Percentiles rank a stretch among this genome's conserved stretches.
phyloP scores from a whole-genome alignment of 1,140 invertebrate genomes.

The Gyrodactylus bullatarudis region DNA sequence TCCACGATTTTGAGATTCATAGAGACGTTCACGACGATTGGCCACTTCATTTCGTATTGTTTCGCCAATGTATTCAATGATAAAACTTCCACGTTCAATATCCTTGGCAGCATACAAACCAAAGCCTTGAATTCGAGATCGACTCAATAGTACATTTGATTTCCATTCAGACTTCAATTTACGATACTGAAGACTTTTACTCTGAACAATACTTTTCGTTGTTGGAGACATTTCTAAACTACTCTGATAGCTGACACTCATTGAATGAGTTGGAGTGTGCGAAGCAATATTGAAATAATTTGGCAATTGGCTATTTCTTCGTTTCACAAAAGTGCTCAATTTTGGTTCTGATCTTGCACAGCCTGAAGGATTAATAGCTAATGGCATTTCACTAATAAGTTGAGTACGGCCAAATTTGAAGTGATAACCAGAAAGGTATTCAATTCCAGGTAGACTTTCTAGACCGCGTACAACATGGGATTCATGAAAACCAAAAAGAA shows the following conservation, averaged over 20 bases:
- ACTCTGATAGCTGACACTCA: not conserved
- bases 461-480: constrained; percentile 55
- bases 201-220: not conserved
- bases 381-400: constrained; percentile 47
- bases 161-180: constrained; percentile 96
- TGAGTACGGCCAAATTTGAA: constrained; percentile 70
- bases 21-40: constrained; percentile 62
- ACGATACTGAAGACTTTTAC: constrained; percentile 30
- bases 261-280: not conserved
- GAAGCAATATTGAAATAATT: not conserved
- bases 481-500: constrained; percentile 75
- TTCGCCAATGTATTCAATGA: constrained; percentile 96
- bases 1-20: constrained; percentile 69
- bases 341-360: constrained; percentile 53
- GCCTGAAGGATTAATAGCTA: constrained; percentile 78
- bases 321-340: constrained; percentile 1
- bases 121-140: constrained; percentile 37
- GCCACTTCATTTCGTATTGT: constrained; percentile 78
- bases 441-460: constrained; percentile 40
- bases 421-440: constrained; percentile 64
- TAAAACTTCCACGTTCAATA: constrained; percentile 92
- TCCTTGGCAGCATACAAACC: constrained; percentile 81
- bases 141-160: constrained; percentile 52
- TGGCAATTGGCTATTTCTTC: not conserved
- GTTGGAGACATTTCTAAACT: not conserved